These are phyloP conservation scores for Gorsachius magnificus DNA, from an alignment of 2,797 vertebrate genomes.

Conservation along the genomic window DNA sequence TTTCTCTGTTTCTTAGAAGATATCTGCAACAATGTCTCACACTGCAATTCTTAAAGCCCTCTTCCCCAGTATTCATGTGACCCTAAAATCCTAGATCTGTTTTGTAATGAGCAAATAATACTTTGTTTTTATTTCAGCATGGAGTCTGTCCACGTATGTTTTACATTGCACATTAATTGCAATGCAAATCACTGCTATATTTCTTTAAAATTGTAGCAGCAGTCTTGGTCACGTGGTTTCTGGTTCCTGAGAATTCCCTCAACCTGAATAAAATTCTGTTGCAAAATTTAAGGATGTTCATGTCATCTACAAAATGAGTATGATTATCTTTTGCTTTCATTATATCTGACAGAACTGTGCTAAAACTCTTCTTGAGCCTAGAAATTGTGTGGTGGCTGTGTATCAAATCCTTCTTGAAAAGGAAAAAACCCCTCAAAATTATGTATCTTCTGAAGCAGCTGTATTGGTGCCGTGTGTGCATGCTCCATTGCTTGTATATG, in stretches of 20 bases:
- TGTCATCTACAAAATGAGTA: not conserved
- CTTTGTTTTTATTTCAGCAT: not conserved
- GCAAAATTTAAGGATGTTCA: not conserved
- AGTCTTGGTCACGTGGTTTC: not conserved
- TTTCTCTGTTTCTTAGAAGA: not conserved
- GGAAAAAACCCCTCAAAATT: accelerated
- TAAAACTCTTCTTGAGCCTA: not conserved
- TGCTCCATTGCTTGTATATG: not conserved
- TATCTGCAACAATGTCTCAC: not conserved
- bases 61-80: not conserved
- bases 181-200: not conserved
- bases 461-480: not conserved
- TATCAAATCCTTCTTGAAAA: not conserved
- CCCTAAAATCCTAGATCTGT: not conserved
- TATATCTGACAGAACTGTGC: not conserved
- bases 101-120: not conserved
- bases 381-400: not conserved
- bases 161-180: not conserved
- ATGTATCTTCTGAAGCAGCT: not conserved
- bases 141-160: not conserved
- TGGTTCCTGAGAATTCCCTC: not conserved
- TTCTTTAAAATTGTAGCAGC: not conserved
- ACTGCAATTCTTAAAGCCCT: not conserved
- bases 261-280: not conserved
- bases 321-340: not conserved